A percentile compares a stretch with the other conserved stretches of the same genome.
Evolutionary conservation across 2,113 vertebrate species (phyloP).

Genomic region (Nannobrachium achirus): DNA sequence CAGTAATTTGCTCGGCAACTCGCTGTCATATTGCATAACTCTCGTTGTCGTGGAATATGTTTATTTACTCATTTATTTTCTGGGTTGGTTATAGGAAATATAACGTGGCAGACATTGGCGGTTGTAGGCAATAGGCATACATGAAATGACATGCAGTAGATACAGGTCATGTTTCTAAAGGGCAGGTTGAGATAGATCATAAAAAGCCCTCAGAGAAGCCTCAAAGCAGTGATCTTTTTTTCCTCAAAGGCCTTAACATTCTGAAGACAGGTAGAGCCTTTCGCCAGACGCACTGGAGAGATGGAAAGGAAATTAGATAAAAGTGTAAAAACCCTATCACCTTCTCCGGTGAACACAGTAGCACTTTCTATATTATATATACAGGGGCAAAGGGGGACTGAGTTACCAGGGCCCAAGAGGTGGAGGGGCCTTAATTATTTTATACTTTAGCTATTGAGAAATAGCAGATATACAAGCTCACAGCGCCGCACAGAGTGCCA

Average conservation of each 20-base stretch:
- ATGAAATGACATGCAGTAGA: background rate
- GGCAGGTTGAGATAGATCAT: constrained; percentile 19
- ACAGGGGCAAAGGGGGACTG: no score
- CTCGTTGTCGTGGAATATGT: no score
- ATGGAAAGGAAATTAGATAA: constrained; percentile 1
- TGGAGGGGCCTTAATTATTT: no score
- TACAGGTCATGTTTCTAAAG: constrained; percentile 14
- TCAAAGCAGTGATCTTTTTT: background rate
- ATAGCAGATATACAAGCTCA: no score
- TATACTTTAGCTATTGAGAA: no score
- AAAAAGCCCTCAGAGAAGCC: background rate
- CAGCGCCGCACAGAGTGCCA: no score
- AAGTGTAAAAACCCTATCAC: constrained; percentile 23
- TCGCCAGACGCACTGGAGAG: background rate
- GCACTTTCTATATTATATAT: no score
- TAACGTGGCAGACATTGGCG: background rate
- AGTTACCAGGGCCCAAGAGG: no score
- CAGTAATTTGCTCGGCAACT: no score
- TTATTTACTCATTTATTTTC: no score
- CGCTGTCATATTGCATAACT: no score
- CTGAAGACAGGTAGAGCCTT: background rate
- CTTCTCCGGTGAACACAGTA: constrained; percentile 7
- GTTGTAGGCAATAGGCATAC: background rate
- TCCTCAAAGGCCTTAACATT: background rate
- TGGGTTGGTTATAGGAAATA: background rate